phyloP scores from a whole-genome alignment of 2,888 invertebrate species.

The Drosophila barbarae region DNA sequence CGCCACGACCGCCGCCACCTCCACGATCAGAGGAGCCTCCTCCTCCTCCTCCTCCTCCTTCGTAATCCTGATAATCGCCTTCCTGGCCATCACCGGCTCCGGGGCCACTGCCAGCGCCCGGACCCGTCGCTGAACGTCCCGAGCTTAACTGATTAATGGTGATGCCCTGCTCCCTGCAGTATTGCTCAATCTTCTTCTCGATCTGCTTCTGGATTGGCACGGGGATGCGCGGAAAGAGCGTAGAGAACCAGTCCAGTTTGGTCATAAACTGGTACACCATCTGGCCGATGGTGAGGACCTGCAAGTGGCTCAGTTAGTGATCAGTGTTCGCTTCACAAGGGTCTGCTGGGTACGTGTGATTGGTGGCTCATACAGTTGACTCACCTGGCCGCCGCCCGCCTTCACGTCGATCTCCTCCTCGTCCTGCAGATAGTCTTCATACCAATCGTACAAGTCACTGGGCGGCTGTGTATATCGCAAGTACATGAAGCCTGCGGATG shows the following conservation, averaged over 20 bases:
- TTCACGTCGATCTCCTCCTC: slow-evolving; percentile 98
- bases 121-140: slow-evolving; percentile 51
- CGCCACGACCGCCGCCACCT: slow-evolving; percentile 64
- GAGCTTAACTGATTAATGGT: slow-evolving; percentile 73
- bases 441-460: slow-evolving; percentile 97
- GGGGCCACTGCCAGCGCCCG: slow-evolving; percentile 17
- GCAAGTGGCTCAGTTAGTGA: not conserved
- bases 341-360: slow-evolving; percentile 21
- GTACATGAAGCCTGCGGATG: slow-evolving; percentile 84
- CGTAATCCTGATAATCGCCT: slow-evolving; percentile 63
- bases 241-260: slow-evolving; percentile 99
- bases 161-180: slow-evolving; percentile 81
- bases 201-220: slow-evolving; percentile 97
- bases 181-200: slow-evolving; percentile 86
- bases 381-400: slow-evolving; percentile 95
- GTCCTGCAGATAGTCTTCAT: slow-evolving; percentile 96
- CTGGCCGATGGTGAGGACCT: slow-evolving; percentile 92
- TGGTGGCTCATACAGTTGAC: slow-evolving; percentile 72
- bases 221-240: slow-evolving; percentile 98
- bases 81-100: slow-evolving; percentile 31
- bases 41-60: slow-evolving; percentile 78
- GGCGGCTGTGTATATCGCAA: slow-evolving; percentile 98
- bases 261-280: slow-evolving; percentile 95
- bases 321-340: no score
- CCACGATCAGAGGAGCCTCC: slow-evolving; percentile 44